A percentile compares a stretch with the other conserved stretches of the same genome.
Evolutionary conservation across 2,797 vertebrate species (phyloP).

Genomic region (Coilia nasus): DNA sequence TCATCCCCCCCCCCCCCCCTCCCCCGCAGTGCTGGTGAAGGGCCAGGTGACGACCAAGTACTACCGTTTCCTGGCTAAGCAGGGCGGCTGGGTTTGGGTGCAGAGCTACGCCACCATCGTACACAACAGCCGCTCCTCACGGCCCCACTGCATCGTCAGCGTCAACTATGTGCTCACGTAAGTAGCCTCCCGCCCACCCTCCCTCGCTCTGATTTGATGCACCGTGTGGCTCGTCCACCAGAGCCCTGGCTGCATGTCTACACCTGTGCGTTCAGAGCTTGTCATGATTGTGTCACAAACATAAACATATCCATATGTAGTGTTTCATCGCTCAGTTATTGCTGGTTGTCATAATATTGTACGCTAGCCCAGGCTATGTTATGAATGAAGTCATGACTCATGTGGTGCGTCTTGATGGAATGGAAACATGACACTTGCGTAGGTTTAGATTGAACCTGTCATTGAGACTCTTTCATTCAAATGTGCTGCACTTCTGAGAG

Average conservation of each 20-base stretch:
- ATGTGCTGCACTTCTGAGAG: neutral
- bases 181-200: conserved; percentile 65
- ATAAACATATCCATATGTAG: neutral
- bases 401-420: neutral
- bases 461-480: neutral
- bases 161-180: conserved; percentile 99
- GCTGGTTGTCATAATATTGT: conserved; percentile 6
- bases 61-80: conserved; percentile 94
- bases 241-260: neutral
- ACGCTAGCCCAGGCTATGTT: neutral
- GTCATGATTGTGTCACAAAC: neutral
- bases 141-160: conserved; percentile 97
- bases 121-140: conserved; percentile 95
- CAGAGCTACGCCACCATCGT: conserved; percentile 98
- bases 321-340: neutral
- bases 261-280: neutral
- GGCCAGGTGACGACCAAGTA: conserved; percentile 98
- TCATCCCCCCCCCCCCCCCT: too few relatives aligned
- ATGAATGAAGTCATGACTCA: neutral
- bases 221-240: neutral
- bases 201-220: too few relatives aligned
- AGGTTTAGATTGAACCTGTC: neutral
- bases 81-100: conserved; percentile 97
- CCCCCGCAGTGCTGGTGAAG: conserved; percentile 89
- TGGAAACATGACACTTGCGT: neutral